Evolutionary conservation across 2,797 vertebrate genomes (phyloP).

Genomic region (Aldrovandia affinis): DNA sequence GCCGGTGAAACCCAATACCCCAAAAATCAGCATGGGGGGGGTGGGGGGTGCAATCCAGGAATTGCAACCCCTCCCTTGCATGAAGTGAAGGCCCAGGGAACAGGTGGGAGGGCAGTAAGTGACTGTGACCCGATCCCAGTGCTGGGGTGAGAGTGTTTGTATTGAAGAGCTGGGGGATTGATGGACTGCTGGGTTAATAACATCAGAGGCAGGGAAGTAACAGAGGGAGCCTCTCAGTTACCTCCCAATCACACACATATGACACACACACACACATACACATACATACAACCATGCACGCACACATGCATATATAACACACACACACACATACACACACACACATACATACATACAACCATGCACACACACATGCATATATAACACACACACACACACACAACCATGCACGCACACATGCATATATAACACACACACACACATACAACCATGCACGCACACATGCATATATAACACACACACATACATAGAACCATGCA

Average conservation of each 20-base stretch:
- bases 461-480: neutral
- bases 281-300: too few species aligned
- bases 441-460: neutral
- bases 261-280: neutral
- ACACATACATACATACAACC: neutral
- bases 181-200: constrained; percentile 49
- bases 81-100: constrained; percentile 20
- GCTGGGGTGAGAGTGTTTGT: constrained; percentile 20
- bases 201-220: constrained; percentile 22
- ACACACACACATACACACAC: neutral
- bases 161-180: constrained; percentile 41
- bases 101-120: constrained; percentile 26
- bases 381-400: neutral
- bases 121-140: neutral
- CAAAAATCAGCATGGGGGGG: neutral
- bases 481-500: neutral
- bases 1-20: constrained; percentile 31
- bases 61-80: constrained; percentile 15
- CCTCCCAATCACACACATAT: constrained; percentile 14
- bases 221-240: constrained; percentile 27
- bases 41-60: neutral
- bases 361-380: neutral
- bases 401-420: neutral
- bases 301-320: neutral
- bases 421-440: neutral